These are phyloP conservation scores for Steinernema hermaphroditum DNA, from an alignment of 2,888 invertebrate species.

Conservation along the genomic window DNA sequence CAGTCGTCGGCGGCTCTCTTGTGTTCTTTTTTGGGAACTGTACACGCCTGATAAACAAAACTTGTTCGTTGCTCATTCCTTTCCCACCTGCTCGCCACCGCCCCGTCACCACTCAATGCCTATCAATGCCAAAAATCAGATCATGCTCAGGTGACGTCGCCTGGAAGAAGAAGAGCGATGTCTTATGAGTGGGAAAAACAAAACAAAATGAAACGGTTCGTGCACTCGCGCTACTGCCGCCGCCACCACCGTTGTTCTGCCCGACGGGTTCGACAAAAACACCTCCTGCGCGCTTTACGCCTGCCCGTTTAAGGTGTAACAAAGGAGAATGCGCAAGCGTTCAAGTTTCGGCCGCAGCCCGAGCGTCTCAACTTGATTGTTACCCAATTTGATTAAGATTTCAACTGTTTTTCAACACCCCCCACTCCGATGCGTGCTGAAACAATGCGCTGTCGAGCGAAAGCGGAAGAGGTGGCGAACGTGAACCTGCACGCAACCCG, in stretches of 20 bases:
- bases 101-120: background rate
- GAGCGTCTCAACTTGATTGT: conserved; percentile 8
- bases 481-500: background rate
- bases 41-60: conserved; percentile 16
- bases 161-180: background rate
- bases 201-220: conserved; percentile 28
- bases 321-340: background rate
- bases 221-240: too few relatives aligned
- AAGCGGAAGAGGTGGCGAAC: too few relatives aligned
- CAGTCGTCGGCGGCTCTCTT: conserved; percentile 20
- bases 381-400: conserved; percentile 21
- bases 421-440: background rate
- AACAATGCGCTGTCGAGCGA: background rate
- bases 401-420: conserved; percentile 29
- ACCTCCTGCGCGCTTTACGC: background rate
- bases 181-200: conserved; percentile 1
- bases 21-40: conserved; percentile 21
- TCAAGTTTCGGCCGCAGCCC: background rate
- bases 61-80: conserved; percentile 26
- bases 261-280: background rate
- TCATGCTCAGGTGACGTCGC: too few relatives aligned
- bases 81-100: background rate
- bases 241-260: too few relatives aligned
- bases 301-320: conserved; percentile 3
- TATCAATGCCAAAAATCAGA: conserved; percentile 23